A percentile compares a stretch with the other conserved stretches of the same genome.
These are phyloP conservation scores for Zaprionus tsacasi DNA, from an alignment of 1,140 invertebrate species.

Conservation along the genomic window DNA sequence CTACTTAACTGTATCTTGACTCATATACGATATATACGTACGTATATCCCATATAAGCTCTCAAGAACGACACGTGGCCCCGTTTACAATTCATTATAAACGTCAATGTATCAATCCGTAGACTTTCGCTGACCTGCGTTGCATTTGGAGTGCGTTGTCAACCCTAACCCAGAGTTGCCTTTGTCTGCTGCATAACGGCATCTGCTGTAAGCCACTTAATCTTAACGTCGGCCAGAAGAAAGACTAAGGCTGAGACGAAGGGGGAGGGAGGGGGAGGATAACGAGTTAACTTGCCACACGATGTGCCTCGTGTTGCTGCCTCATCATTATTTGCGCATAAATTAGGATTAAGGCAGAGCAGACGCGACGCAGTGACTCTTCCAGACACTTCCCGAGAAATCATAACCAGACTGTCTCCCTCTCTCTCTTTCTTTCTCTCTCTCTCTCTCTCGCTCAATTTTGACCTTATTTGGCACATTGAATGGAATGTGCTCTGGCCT, in stretches of 20 bases:
- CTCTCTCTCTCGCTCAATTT: conserved; percentile 55
- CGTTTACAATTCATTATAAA: conserved; percentile 79
- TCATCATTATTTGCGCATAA: conserved; percentile 83
- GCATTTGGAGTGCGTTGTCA: conserved; percentile 59
- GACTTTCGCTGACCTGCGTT: conserved; percentile 59
- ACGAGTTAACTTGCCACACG: conserved; percentile 4
- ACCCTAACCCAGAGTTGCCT: conserved; percentile 26
- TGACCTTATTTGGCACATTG: conserved; percentile 70
- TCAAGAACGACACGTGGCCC: conserved; percentile 54
- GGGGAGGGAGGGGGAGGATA: no score
- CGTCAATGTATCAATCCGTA: conserved; percentile 44
- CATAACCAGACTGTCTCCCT: conserved; percentile 50
- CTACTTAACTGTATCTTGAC: conserved; percentile 30
- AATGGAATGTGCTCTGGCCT: conserved; percentile 48
- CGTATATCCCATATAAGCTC: neutral
- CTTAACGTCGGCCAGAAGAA: conserved; percentile 58
- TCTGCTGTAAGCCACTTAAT: conserved; percentile 75
- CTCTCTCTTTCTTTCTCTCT: conserved; percentile 2
- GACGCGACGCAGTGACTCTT: neutral
- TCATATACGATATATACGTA: neutral
- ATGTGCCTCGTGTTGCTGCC: conserved; percentile 32
- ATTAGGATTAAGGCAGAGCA: conserved; percentile 71
- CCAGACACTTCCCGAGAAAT: conserved; percentile 64
- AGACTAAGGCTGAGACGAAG: no score
- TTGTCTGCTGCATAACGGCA: conserved; percentile 69